Evolutionary conservation across 2,113 vertebrate species (phyloP), one percentile per base, ranked within the genome.

Genomic region (Gorsachius goisagi): DNA sequence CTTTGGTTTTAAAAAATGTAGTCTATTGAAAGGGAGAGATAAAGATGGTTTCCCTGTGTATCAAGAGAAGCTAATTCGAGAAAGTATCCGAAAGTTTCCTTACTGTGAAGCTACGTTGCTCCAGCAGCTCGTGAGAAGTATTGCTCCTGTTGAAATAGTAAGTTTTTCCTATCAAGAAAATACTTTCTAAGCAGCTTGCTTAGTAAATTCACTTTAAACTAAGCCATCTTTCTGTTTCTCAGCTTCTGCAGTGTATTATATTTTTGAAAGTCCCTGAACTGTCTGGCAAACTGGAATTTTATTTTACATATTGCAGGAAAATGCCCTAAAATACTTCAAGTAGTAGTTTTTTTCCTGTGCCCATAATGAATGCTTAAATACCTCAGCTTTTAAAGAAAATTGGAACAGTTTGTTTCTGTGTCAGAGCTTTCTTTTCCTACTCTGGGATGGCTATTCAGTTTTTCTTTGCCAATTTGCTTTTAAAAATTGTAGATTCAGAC

Each of bases 61-160:
- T 86, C 99, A 99, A 95, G 99, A 99, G 96, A 99, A 99, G 97
- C 97, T 99, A 62, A 98, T 99, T 91, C 96, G 99, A 94, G 99
- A 99, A 94, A 99, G 99, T 66, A 99, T 99, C 95, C 98, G 99
- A 18, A 99, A 99, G 96, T 99, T 99, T 90, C 99, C 99, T 7
- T 99, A 98, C 96, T 99, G 99, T 55, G 99, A 99, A 89, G 98
- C 99, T 9, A 99, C 99, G 0, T 97, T 99, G 91, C 98, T 99
- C 58, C 99, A 99, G 98, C 99, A 99, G 98, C 99, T 99, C 74
- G 99, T 99, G 77, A 98, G 99, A 84, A 99, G 99, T 82, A 99
- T 99, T 73, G 99, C 99, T 56, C 99, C 99, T 9, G 99, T 99
- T 66, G 99, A 99, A 97, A 99, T 99, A 23, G 99, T 99, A 97